Percentiles rank a stretch among this genome's conserved stretches.
phyloP scores from a whole-genome alignment of 2,888 invertebrate species.

The Pterobdella sp. region DNA sequence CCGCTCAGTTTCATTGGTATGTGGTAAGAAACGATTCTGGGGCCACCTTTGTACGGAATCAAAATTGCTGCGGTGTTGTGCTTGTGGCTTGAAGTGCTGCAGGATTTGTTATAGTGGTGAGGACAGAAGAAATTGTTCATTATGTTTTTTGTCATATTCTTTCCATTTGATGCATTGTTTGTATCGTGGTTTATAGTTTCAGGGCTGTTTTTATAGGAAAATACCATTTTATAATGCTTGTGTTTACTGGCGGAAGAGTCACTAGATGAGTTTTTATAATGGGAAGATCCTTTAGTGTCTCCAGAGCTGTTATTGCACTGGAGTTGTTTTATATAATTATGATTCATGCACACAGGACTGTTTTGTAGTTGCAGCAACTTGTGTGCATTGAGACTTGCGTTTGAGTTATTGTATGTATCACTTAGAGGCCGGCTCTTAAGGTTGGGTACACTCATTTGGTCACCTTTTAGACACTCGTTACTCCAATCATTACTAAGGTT shows the following conservation, averaged over 20 bases:
- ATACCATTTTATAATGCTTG: constrained; percentile 3
- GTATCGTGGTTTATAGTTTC: neutral
- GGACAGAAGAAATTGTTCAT: neutral
- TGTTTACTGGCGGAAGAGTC: neutral
- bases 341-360: neutral
- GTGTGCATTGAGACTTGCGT: neutral
- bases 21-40: neutral
- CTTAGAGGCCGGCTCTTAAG: neutral
- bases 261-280: neutral
- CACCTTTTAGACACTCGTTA: neutral
- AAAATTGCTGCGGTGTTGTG: constrained; percentile 16
- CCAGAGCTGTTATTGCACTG: neutral
- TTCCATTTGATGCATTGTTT: neutral
- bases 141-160: neutral
- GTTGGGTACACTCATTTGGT: neutral
- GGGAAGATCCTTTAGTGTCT: neutral
- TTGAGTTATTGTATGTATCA: neutral
- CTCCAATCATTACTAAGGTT: neutral
- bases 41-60: constrained; percentile 14
- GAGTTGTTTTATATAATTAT: constrained; percentile 4
- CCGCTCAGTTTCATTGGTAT: constrained; percentile 13
- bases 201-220: neutral
- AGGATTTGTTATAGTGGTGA: constrained; percentile 10
- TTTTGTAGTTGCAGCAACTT: neutral
- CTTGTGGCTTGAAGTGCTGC: neutral